These are phyloP conservation scores for Hyposoter didymator DNA, from an alignment of 2,888 invertebrate species.

Conservation along the genomic window DNA sequence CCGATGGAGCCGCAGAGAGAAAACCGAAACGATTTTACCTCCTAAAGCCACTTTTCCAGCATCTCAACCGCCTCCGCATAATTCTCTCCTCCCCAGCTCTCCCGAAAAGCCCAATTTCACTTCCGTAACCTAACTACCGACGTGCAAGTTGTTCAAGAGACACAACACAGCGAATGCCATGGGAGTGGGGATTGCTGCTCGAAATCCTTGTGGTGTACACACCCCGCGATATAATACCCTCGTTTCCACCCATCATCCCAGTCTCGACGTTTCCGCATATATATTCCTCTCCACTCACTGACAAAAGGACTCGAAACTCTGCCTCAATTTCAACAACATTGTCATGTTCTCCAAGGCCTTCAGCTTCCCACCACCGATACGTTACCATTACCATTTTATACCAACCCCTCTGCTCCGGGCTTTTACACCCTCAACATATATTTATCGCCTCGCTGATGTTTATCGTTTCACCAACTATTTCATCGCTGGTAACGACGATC, in stretches of 20 bases:
- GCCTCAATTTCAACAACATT: slow-evolving; percentile 6
- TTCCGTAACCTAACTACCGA: slow-evolving; percentile 51
- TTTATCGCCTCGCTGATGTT: neutral
- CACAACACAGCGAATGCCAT: slow-evolving; percentile 18
- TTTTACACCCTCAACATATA: neutral
- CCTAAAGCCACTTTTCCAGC: slow-evolving; percentile 44
- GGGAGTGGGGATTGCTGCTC: slow-evolving; percentile 15
- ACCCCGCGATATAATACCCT: slow-evolving; percentile 45
- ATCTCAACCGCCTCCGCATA: slow-evolving; percentile 51
- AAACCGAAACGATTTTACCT: slow-evolving; percentile 48
- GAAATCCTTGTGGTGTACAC: slow-evolving; percentile 47
- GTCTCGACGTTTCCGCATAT: neutral
- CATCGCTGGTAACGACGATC: neutral
- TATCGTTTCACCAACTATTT: slow-evolving; percentile 23
- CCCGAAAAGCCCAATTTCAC: slow-evolving; percentile 70
- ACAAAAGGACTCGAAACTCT: slow-evolving; percentile 34
- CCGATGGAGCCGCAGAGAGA: slow-evolving; percentile 20
- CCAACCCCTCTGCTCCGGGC: neutral
- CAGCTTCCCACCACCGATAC: neutral
- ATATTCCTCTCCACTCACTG: neutral
- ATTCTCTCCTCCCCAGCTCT: slow-evolving; percentile 40
- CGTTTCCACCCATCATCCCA: slow-evolving; percentile 18
- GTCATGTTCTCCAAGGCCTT: neutral
- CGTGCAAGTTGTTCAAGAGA: slow-evolving; percentile 22
- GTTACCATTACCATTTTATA: slow-evolving; percentile 6